Base-by-base conservation (phyloP, 2,888 invertebrate genomes). In the Caenorhabditis sp. region DNA sequence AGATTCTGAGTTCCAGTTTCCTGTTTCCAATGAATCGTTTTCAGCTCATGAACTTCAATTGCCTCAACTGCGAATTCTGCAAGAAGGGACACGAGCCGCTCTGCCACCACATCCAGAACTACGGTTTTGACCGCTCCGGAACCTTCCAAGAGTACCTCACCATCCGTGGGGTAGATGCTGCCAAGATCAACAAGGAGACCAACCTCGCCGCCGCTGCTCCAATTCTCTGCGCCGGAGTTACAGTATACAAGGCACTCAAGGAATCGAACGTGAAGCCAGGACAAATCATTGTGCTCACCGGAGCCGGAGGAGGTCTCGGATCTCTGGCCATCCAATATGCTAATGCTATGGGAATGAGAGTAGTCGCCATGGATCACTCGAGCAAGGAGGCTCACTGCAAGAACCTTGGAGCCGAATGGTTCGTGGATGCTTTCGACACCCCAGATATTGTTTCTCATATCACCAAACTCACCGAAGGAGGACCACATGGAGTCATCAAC, bases 221-320 rank as follows among this genome's bases (percentile, higher is more conserved):
- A 51, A 82, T 88, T 47, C 84, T 88, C 31, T 88, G 88, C 51
- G 88, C 85, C 28, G 88, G 88, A 47, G 86, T 88, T 5, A 88
- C 88, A 7, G 86, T 84, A 66, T 88, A 87, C 83, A 86, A 83
- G 44, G 87, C 88, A 1, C 69, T 88, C 54, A 84, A 84, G 51
- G 88, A 85, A 58, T 70, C 87, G n/a, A 82, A 85, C 47, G 82
- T 86, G 26, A 73, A 75, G 16, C 74, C 88, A 14, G 87, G 87
- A 26, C 82, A 88, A 66, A 87, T 85, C n/a, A 63, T 88, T 16
- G 88, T 84, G 16, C 73, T 88, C 35, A 87, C 84, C 35, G 88
- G 88, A 66, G 88, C 88, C 35, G 88, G 86, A 47, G 88, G 88
- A 68, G 88, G 88, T 59, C 83, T 88, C 14, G 88, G 88, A 44